Percentiles rank a stretch among this genome's conserved stretches.
These are phyloP conservation scores for Megaceryle alcyon DNA, from an alignment of 2,797 vertebrate genomes.

Conservation along the genomic window DNA sequence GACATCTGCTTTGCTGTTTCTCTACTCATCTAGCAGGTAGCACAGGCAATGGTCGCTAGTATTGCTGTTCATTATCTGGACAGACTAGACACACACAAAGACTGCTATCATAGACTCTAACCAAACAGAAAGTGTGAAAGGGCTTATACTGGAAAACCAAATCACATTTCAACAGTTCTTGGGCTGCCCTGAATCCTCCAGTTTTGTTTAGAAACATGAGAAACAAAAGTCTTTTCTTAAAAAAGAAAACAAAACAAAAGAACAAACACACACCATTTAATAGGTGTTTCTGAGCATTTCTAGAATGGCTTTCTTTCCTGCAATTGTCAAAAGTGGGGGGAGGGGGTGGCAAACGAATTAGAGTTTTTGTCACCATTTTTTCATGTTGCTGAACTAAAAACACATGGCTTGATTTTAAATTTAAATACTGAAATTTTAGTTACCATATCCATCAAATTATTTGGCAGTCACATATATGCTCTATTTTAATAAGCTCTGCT, in stretches of 20 bases:
- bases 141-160: neutral
- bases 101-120: neutral
- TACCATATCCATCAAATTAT: neutral
- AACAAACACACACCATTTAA: neutral
- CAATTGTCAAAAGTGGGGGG: neutral
- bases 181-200: neutral
- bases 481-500: neutral
- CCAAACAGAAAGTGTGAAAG: neutral
- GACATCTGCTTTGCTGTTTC: neutral
- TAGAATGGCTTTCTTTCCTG: neutral
- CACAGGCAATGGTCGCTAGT: neutral
- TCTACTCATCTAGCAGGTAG: neutral
- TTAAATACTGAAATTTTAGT: neutral
- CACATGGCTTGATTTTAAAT: neutral
- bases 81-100: neutral
- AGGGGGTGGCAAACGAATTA: neutral
- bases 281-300: neutral
- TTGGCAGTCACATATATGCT: neutral
- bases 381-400: neutral
- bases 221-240: neutral
- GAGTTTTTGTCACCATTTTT: neutral
- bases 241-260: neutral
- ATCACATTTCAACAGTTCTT: neutral
- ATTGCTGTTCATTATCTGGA: neutral
- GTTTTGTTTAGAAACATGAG: neutral